Base-by-base conservation (phyloP, 2,113 vertebrate species). In the Haemorhous mexicanus region DNA sequence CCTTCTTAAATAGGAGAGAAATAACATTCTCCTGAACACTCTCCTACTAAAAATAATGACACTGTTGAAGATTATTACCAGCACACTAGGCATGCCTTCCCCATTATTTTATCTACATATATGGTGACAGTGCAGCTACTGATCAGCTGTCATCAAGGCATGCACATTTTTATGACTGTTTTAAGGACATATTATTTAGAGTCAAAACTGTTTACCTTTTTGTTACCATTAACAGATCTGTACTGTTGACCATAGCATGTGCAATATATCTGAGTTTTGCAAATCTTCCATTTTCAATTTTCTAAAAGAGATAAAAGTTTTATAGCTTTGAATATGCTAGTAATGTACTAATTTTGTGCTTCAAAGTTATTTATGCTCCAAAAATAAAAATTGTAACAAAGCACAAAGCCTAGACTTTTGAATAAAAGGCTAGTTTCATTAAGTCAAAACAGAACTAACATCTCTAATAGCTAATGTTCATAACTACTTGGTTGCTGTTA, bases 221-320 rank as follows among this genome's bases (percentile, higher is more conserved):
- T 52, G 99, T 99, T 95, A 99, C 99, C 99, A 99, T 99, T 89
- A 99, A 97, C 95, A 99, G 98, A 97, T 99, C 99, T 4, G 99
- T 99, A 44, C 98, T 99, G 95, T 99, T 99, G 92, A 99, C 98
- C 97, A 98, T 99, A 92, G 99, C 99, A 91, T 99, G 99, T 84
- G 99, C 98, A 97, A 99, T 99, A 87, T 99, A 99, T 96, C 97
- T 98, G 96, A 98, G 99, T 97, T 99, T 99, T 96, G 99, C 98
- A 98, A 99, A 99, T 97, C 99, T 98, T 97, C 99, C 99, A 16
- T 99, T 99, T 98, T 99, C 99, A 96, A 99, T 99, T 98, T 98
- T 99, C 99, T 99, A 98, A 84, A 97, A 97, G 78, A 96, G 64
- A 95, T 43, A 95, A 77, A 94, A 96, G 59, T 63, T 68, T 86